These are phyloP conservation scores for Coranthus polyacanthus DNA, from an alignment of 2,797 vertebrate species.

Conservation along the genomic window DNA sequence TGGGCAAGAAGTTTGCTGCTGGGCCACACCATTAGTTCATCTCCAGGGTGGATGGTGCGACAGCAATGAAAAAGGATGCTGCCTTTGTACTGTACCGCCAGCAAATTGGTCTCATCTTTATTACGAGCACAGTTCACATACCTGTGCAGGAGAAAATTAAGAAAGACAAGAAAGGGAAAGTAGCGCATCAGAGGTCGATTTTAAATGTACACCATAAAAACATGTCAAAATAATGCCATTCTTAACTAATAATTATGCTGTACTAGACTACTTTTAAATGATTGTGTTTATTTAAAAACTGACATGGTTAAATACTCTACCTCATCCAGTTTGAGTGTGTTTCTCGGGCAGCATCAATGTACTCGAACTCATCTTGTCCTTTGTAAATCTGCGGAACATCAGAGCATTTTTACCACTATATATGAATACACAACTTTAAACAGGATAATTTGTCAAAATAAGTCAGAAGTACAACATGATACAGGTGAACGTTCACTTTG, in stretches of 20 bases:
- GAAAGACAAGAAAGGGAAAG: too few relatives aligned
- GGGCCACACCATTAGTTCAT: slow-evolving; percentile 95
- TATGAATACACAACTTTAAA: too few relatives aligned
- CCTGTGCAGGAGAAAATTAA: slow-evolving; percentile 70
- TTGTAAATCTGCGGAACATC: slow-evolving; percentile 81
- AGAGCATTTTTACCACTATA: background rate
- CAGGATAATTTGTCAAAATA: background rate
- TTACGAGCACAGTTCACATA: slow-evolving; percentile 92
- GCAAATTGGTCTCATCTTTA: slow-evolving; percentile 92
- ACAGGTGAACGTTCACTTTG: background rate
- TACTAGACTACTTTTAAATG: too few relatives aligned
- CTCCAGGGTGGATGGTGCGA: slow-evolving; percentile 88
- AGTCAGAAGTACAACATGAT: background rate
- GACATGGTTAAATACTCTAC: slow-evolving; percentile 56
- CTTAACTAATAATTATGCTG: too few relatives aligned
- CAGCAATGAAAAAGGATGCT: slow-evolving; percentile 94
- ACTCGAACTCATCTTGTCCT: slow-evolving; percentile 82
- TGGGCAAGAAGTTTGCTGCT: slow-evolving; percentile 85
- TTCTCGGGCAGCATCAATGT: slow-evolving; percentile 84
- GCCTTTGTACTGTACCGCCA: slow-evolving; percentile 94
- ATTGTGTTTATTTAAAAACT: too few relatives aligned
- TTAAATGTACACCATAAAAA: background rate
- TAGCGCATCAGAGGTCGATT: too few relatives aligned
- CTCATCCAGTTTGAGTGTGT: slow-evolving; percentile 90
- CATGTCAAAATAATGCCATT: background rate